phyloP scores from a whole-genome alignment of 2,888 invertebrate species.

The Geotrupes spiniger region DNA sequence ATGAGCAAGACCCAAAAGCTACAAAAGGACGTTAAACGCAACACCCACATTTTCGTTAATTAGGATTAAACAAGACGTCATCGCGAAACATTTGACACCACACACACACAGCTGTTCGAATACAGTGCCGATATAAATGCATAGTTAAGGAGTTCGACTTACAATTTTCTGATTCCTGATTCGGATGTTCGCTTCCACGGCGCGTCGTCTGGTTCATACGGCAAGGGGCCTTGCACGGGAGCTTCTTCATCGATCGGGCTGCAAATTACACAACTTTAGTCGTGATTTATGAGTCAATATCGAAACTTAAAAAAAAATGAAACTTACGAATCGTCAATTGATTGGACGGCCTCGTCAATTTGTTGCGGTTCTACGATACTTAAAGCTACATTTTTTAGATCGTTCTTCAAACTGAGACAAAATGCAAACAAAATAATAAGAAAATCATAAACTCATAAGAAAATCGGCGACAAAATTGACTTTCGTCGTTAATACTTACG shows the following conservation, averaged over 20 bases:
- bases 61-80: no score
- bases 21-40: no score
- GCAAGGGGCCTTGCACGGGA: constrained; percentile 95
- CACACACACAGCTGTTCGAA: no score
- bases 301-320: constrained; percentile 5
- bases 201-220: constrained; percentile 95
- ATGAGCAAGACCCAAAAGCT: no score
- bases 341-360: background rate
- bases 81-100: no score
- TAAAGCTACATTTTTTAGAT: constrained; percentile 1
- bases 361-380: constrained; percentile 4
- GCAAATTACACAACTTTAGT: constrained; percentile 22
- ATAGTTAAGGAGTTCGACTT: no score
- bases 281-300: no score
- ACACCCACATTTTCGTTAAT: no score
- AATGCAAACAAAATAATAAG: constrained; percentile 33
- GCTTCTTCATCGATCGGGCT: constrained; percentile 70
- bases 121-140: no score
- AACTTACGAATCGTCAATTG: constrained; percentile 13
- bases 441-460: constrained; percentile 22
- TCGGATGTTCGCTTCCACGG: constrained; percentile 85
- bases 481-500: constrained; percentile 43
- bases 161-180: constrained; percentile 90
- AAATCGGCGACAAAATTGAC: no score
- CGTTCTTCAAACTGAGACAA: constrained; percentile 31